A percentile compares a stretch with the other conserved stretches of the same genome.
phyloP scores from a whole-genome alignment of 2,113 vertebrate genomes.

The Megaceryle maxima region DNA sequence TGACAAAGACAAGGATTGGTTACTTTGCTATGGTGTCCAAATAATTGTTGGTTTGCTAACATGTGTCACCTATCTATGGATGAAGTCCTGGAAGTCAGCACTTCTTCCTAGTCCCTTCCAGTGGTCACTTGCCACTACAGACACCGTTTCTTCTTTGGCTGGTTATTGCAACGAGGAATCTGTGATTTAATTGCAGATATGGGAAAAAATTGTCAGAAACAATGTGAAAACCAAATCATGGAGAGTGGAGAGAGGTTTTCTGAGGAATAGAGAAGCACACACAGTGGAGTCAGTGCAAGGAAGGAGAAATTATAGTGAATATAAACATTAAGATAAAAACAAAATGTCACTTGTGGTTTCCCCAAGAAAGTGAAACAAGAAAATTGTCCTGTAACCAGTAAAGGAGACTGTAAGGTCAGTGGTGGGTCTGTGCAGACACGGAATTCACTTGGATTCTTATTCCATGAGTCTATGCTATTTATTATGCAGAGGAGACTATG shows the following conservation, averaged over 20 bases:
- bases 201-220: neutral
- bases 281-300: neutral
- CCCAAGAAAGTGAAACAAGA: neutral
- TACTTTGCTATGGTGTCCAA: neutral
- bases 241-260: neutral
- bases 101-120: neutral
- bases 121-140: neutral
- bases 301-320: neutral
- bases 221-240: neutral
- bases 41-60: neutral
- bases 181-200: neutral
- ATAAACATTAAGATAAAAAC: neutral
- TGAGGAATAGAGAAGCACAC: neutral
- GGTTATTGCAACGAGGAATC: neutral
- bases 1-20: neutral
- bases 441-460: neutral
- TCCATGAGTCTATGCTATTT: neutral
- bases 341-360: neutral
- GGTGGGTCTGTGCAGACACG: neutral
- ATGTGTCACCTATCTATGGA: neutral
- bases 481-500: neutral
- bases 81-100: neutral
- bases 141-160: neutral
- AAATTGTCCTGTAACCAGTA: neutral
- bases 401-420: neutral